These are phyloP conservation scores for Cantharis flavilabris DNA, from an alignment of 2,888 invertebrate species.

Conservation along the genomic window DNA sequence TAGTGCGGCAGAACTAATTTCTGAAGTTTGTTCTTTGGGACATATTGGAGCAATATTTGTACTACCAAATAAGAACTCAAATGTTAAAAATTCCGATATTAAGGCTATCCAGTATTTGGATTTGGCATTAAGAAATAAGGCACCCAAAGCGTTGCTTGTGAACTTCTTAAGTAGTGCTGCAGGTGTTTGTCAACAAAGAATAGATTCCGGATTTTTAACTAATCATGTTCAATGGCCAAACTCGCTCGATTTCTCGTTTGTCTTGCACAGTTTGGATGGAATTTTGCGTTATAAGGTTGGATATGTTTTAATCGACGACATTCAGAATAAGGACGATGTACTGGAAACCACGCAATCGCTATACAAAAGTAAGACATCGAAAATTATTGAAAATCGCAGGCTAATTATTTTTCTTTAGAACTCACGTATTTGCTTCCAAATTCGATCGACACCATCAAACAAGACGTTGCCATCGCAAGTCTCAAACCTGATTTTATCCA, in stretches of 20 bases:
- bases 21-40: conserved; percentile 43
- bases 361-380: conserved; percentile 48
- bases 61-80: conserved; percentile 41
- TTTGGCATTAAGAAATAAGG: conserved; percentile 45
- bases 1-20: conserved; percentile 41
- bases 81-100: conserved; percentile 40
- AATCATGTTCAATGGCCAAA: conserved; percentile 48
- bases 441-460: conserved; percentile 42
- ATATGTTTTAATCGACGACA: conserved; percentile 46
- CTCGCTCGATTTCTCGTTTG: conserved; percentile 44
- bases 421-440: conserved; percentile 46
- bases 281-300: conserved; percentile 44
- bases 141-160: conserved; percentile 49
- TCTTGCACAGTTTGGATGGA: conserved; percentile 46
- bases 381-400: background rate
- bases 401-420: conserved; percentile 39
- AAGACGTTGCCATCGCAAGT: conserved; percentile 40
- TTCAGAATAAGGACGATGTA: conserved; percentile 42
- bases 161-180: conserved; percentile 47
- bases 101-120: conserved; percentile 50
- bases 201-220: conserved; percentile 47
- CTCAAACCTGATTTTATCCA: conserved; percentile 47
- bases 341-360: conserved; percentile 47
- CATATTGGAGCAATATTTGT: conserved; percentile 48
- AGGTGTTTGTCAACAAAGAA: conserved; percentile 45